Conservation (phyloP, 2,888 invertebrate genomes). For the Sclerodermus sp. region DNA sequence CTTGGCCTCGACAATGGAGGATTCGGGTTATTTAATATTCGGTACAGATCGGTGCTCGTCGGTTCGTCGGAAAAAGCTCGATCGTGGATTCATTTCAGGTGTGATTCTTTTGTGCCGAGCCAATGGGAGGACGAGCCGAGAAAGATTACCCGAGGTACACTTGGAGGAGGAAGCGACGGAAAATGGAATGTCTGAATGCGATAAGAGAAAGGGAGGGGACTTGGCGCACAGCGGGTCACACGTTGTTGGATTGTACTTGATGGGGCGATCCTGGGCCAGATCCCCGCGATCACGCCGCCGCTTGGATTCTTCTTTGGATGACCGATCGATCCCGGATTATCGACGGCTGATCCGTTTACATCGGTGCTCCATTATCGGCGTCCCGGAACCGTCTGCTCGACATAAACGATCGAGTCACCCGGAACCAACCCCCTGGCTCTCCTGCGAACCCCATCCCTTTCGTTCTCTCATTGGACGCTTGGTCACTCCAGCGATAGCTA, state of each 20-base stretch:
- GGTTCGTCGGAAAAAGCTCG: too few relatives aligned
- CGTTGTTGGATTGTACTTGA: constrained; percentile 25
- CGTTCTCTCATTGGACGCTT: too few relatives aligned
- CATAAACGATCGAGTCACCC: constrained; percentile 2
- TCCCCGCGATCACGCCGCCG: constrained; percentile 21
- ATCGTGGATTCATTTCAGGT: too few relatives aligned
- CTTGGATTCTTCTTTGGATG: constrained; percentile 30
- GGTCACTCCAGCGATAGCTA: too few relatives aligned
- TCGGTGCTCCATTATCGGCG: constrained; percentile 32
- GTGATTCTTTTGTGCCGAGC: background rate
- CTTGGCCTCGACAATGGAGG: too few relatives aligned
- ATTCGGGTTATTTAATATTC: too few relatives aligned
- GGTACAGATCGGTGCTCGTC: too few relatives aligned
- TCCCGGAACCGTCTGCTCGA: constrained; percentile 12
- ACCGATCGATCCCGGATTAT: constrained; percentile 35
- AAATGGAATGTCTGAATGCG: constrained; percentile 22
- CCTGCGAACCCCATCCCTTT: background rate
- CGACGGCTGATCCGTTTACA: constrained; percentile 34
- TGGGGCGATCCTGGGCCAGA: constrained; percentile 23
- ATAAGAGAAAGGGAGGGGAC: constrained; percentile 16
- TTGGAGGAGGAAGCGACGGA: constrained; percentile 9
- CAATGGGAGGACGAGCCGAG: constrained; percentile 7
- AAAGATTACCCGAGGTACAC: constrained; percentile 9
- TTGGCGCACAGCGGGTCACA: constrained; percentile 20
- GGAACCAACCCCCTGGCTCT: background rate